phyloP scores from a whole-genome alignment of 2,888 invertebrate species.

The Phortica okadai region DNA sequence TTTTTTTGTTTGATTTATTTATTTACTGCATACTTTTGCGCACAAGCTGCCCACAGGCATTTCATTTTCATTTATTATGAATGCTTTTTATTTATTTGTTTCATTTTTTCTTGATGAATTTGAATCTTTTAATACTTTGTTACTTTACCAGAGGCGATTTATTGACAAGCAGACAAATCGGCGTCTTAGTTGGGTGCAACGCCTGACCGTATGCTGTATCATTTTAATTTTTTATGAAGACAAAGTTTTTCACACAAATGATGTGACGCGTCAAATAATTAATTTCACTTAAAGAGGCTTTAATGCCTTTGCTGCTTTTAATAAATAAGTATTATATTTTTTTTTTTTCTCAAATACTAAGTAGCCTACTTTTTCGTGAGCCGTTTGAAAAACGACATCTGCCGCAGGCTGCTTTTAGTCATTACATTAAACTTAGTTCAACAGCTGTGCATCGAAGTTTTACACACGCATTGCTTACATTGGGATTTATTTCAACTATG shows the following conservation, averaged over 20 bases:
- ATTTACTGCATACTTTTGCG: slow-evolving; percentile 58
- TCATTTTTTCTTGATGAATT: slow-evolving; percentile 7
- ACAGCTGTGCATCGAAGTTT: background rate
- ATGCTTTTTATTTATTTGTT: slow-evolving; percentile 1
- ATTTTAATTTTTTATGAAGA: background rate
- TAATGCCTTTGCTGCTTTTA: too few species aligned
- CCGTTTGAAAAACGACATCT: slow-evolving; percentile 9
- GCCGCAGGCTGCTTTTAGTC: slow-evolving; percentile 38
- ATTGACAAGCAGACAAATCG: background rate
- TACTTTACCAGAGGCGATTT: background rate
- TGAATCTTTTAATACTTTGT: background rate
- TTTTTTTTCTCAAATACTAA: background rate
- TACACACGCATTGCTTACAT: too few species aligned
- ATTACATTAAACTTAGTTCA: slow-evolving; percentile 15
- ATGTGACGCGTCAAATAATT: too few species aligned
- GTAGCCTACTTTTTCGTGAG: background rate
- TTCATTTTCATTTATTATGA: slow-evolving; percentile 15
- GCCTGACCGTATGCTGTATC: background rate
- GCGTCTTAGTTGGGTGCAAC: background rate
- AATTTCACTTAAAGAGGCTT: too few species aligned
- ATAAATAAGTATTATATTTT: background rate
- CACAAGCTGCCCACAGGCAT: slow-evolving; percentile 34
- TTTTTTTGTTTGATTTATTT: too few species aligned
- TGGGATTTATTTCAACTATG: slow-evolving; percentile 64
- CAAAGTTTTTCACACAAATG: too few species aligned